Evolutionary conservation across 2,888 invertebrate genomes (phyloP).

Genomic region (Idaea biselata): DNA sequence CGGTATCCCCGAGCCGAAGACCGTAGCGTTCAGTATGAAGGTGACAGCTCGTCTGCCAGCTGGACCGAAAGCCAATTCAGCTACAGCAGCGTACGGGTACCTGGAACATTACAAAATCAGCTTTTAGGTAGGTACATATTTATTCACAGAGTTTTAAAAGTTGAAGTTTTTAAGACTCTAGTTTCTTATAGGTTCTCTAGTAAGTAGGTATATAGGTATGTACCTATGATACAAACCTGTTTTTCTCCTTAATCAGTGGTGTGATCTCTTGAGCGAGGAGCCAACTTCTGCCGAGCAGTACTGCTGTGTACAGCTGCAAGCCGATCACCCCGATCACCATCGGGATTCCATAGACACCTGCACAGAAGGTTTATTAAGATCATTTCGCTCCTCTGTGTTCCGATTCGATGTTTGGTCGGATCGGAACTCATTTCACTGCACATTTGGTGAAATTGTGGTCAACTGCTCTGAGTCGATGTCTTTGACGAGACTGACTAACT

Average conservation of each 20-base stretch:
- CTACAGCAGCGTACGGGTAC: slow-evolving; percentile 92
- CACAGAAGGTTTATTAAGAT: not conserved
- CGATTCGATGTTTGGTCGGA: no score
- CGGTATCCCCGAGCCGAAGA: slow-evolving; percentile 89
- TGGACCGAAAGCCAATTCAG: slow-evolving; percentile 87
- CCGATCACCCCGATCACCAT: slow-evolving; percentile 84
- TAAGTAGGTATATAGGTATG: no score
- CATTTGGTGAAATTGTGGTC: no score
- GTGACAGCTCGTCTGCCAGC: slow-evolving; percentile 83
- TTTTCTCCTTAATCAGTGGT: slow-evolving; percentile 83
- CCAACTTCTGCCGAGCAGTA: slow-evolving; percentile 90
- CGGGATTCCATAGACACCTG: slow-evolving; percentile 86
- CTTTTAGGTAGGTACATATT: not conserved
- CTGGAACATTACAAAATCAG: slow-evolving; percentile 53
- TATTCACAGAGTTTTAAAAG: not conserved
- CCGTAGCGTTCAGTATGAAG: slow-evolving; percentile 85
- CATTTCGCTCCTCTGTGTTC: not conserved
- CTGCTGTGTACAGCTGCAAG: slow-evolving; percentile 90
- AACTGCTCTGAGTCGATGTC: no score
- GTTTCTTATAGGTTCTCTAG: no score
- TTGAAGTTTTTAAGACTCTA: no score
- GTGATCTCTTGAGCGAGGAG: slow-evolving; percentile 86
- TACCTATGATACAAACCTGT: slow-evolving; percentile 50
- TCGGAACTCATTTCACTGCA: no score
- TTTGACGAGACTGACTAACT: no score